Evolutionary conservation across 2,113 vertebrate species (phyloP).

Genomic region (Plecturocebus donacophilus): DNA sequence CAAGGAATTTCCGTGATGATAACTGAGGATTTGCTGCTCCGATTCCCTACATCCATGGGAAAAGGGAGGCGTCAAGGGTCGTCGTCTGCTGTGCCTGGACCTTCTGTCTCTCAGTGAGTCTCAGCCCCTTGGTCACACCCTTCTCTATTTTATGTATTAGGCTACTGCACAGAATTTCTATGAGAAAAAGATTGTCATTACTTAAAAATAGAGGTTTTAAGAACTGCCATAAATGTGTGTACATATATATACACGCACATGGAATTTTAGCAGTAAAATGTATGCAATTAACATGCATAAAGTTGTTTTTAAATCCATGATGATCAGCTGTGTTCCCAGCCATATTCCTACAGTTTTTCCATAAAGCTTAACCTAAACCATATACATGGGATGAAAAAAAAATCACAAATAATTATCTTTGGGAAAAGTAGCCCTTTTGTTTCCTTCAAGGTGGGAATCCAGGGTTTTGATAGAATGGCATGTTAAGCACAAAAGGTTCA

Average conservation of each 20-base stretch:
- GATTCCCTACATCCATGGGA: fast-evolving
- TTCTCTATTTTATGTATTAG: neutral
- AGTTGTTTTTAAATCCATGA: neutral
- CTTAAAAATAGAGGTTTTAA: neutral
- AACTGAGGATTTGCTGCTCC: neutral
- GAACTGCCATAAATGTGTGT: neutral
- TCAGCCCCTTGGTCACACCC: neutral
- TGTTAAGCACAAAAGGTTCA: neutral
- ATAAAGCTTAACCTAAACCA: conserved; percentile 17
- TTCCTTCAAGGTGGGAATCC: neutral
- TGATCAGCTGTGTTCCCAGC: neutral
- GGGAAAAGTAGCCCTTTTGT: neutral
- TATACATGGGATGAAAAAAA: neutral
- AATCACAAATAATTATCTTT: neutral
- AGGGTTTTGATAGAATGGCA: neutral
- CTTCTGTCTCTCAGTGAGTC: neutral
- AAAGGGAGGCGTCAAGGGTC: neutral
- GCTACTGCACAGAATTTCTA: neutral
- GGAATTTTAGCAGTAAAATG: neutral
- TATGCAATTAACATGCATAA: neutral
- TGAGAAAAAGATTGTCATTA: neutral
- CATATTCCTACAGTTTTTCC: neutral
- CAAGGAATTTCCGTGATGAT: neutral
- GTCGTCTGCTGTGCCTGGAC: neutral
- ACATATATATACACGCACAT: neutral